These are phyloP conservation scores for Corythoichthys intestinalis DNA, from an alignment of 2,113 vertebrate species.

Conservation along the genomic window DNA sequence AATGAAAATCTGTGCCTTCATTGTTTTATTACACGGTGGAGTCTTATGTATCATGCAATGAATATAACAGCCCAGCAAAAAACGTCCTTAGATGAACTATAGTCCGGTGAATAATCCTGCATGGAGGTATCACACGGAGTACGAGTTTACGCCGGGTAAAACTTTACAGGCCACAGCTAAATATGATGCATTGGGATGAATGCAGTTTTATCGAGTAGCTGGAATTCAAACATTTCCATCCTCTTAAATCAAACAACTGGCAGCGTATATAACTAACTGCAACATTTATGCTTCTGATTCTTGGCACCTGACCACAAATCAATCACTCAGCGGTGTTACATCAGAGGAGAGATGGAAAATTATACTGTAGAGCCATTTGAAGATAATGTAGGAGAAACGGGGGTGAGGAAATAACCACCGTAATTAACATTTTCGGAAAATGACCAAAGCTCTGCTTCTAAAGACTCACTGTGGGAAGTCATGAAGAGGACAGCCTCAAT, in stretches of 20 bases:
- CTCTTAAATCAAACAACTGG: background rate
- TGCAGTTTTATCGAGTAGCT: background rate
- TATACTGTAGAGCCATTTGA: background rate
- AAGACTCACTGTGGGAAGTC: background rate
- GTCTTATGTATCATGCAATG: constrained; percentile 5
- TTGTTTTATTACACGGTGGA: constrained; percentile 3
- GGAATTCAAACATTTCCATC: background rate
- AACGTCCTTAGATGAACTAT: constrained; percentile 15
- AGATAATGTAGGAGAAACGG: background rate
- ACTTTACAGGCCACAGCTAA: constrained; percentile 4
- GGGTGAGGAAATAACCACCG: background rate
- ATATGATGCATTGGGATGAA: background rate
- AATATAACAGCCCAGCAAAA: constrained; percentile 17
- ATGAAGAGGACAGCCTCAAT: background rate
- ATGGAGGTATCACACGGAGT: background rate
- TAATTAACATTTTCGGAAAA: background rate
- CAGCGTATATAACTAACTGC: background rate
- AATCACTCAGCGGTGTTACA: background rate
- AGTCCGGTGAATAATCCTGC: background rate
- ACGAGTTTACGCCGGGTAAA: background rate
- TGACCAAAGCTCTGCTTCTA: background rate
- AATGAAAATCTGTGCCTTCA: constrained; percentile 7
- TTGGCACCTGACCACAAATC: background rate
- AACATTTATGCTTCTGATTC: background rate
- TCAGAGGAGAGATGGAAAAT: background rate